phyloP scores from a whole-genome alignment of 92 coral and sea anemone genomes.

The Palythoa caribaeorum region DNA sequence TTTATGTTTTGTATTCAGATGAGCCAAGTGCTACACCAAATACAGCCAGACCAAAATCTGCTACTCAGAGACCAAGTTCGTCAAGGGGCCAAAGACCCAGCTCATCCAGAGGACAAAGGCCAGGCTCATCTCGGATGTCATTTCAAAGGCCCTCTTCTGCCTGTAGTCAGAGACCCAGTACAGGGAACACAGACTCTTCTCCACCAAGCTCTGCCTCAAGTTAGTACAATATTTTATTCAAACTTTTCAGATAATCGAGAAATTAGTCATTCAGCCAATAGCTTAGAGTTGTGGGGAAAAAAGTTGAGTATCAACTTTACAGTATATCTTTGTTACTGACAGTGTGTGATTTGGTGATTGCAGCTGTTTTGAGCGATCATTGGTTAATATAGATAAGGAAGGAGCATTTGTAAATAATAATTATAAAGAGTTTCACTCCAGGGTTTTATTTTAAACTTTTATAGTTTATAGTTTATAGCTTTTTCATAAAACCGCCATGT shows the following conservation, averaged over 20 bases:
- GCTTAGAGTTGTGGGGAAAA: background rate
- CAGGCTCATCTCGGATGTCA: constrained; percentile 50
- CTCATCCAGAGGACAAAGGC: constrained; percentile 61
- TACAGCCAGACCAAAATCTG: constrained; percentile 74
- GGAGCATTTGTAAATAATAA: too few relatives aligned
- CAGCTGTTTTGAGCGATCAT: too few relatives aligned
- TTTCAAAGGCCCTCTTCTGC: constrained; percentile 42
- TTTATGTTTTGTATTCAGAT: background rate
- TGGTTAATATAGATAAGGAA: too few relatives aligned
- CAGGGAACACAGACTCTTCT: background rate
- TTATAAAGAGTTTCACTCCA: too few relatives aligned
- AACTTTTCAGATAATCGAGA: background rate
- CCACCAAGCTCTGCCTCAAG: constrained; percentile 14
- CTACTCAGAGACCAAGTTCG: constrained; percentile 65
- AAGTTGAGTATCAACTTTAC: too few relatives aligned
- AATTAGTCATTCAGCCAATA: background rate
- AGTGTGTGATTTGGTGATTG: too few relatives aligned
- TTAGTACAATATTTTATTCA: background rate
- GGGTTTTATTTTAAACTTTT: too few relatives aligned
- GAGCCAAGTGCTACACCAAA: background rate
- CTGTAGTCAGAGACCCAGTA: constrained; percentile 19
- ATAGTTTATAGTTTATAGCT: too few relatives aligned
- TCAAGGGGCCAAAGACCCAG: constrained; percentile 61
- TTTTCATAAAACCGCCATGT: too few relatives aligned
- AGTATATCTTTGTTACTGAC: too few relatives aligned